Evolutionary conservation across 1,140 invertebrate genomes (phyloP), one percentile per base, ranked within the genome.

Genomic region (Cydia fagiglandana): DNA sequence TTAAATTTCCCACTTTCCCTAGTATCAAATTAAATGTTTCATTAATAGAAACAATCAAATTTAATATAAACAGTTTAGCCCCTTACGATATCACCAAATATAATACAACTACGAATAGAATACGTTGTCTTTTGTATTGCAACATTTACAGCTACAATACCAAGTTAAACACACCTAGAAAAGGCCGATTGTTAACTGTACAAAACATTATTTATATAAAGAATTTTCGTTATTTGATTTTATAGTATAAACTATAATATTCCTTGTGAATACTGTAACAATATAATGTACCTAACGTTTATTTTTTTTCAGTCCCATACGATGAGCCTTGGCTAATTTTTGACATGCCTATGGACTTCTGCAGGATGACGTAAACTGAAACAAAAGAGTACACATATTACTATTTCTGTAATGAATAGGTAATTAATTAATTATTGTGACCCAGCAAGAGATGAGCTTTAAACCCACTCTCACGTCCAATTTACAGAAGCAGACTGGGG

Each of bases 251-350:
- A 61, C 56, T 61, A 61, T 61, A 61, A 24, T 53, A 53, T 53
- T 24, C 56, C 56, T 61, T 61, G 56, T 61, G 47, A 75, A 80
- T 77, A 79, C 77, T 77, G 76, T 61, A 61, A 61, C 56, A 61
- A 61, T 61, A 61, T 61, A 61, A 61, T 24, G 56, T 61, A 24
- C 24, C 24, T 24, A 61, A 61, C 56, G 17, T 15, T 80, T 88
- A 87, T 77, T 92, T 93, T 73, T 92, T 93, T 76, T 91, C 89
- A 15, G 93, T 88, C 66, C 97, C 97, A 86, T 97, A 97, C n/a
- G 95, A 96, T 13, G 97, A 97, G 61, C 95, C 95, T 87, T 97
- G 96, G 82, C 96, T 96, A 79, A 97, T 97, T 88, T 97, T 96
- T 0, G 97, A 97, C 94, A 96, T 96, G 80, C 96, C 96, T 78